These are phyloP conservation scores for Limnodromus scolopaceus DNA, from an alignment of 2,797 vertebrate species.

Conservation along the genomic window DNA sequence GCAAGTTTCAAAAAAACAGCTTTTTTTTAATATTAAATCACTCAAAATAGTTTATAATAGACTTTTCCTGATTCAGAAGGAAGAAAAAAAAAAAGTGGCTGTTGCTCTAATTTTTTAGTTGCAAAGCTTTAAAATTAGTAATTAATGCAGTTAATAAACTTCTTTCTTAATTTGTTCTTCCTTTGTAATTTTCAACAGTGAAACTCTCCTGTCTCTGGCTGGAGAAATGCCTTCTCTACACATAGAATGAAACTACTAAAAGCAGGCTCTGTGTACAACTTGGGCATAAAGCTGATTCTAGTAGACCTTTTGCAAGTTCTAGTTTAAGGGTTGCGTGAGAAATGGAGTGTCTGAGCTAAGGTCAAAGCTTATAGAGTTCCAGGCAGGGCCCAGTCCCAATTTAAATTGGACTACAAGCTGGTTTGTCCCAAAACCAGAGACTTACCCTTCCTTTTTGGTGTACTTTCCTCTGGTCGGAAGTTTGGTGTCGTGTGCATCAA, in stretches of 20 bases:
- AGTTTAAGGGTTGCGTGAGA: not conserved
- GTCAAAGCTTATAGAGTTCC: not conserved
- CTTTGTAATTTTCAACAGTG: not conserved
- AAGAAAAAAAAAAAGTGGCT: not conserved
- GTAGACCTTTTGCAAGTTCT: not conserved
- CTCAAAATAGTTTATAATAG: not conserved
- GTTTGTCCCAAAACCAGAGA: not conserved
- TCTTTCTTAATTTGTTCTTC: not conserved
- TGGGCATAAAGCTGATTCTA: not conserved
- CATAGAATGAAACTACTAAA: not conserved
- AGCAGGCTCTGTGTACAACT: fast-evolving
- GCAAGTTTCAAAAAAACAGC: fast-evolving
- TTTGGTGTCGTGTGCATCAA: not conserved
- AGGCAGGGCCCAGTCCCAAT: not conserved
- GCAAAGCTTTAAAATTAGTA: not conserved
- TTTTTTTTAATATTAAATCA: not conserved
- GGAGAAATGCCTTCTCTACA: not conserved
- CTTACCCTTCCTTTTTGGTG: not conserved
- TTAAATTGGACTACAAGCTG: not conserved
- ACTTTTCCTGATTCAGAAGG: not conserved
- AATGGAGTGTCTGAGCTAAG: not conserved
- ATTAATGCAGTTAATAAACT: not conserved
- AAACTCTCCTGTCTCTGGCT: not conserved
- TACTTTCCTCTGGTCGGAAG: not conserved
- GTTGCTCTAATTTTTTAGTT: not conserved